Base-by-base conservation (phyloP, 2,888 invertebrate species). In the Copidosoma aretas region DNA sequence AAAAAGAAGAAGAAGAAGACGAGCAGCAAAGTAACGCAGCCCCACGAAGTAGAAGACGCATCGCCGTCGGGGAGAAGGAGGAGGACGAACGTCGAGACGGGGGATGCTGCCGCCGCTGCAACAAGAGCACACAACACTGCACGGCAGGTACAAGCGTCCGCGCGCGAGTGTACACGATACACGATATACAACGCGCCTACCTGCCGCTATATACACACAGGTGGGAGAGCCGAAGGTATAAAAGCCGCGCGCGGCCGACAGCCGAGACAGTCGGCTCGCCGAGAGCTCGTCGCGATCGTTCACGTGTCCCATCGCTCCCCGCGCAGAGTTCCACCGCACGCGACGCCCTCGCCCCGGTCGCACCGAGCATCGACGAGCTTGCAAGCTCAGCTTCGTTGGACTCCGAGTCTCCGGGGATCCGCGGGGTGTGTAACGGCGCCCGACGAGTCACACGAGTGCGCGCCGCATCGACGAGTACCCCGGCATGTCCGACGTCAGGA, bases 181-280 rank as follows among this genome's bases (percentile, higher is more conserved):
- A 51, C 32, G 21, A 21, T 22, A n/a, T 19, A 21, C 19, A 41
- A 51, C 32, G 39, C 49, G 21, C 17, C 17, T 10, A 10, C 4
- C 15, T 15, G 3, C 32, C 32, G n/a, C n/a, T n/a, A n/a, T n/a
- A 24, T 25, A 4, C 12, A 49, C 10, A 19, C 21, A 39, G 56
- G 71, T 71, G 71, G 71, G 71, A 65, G 71, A 65, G 59, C 67
- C 71, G 71, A 71, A 60, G 71, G 66, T 71, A 71, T 71, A 71
- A 62, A 66, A 71, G 66, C 71, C 12, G 49, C 53, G 25, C 21
- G 49, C 39, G 15, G 39, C 66, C 60, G 56, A 53, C 63, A 43
- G 56, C 52, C 60, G 22, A 67, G 66, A 60, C 62, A 60, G 56
- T 56, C 63, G 54, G 53, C 59, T 46, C 43, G 43, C 14, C 43